Percentiles rank a stretch among this genome's conserved stretches.
phyloP scores from a whole-genome alignment of 2,113 vertebrate species.

The Thunnus maccoyii region DNA sequence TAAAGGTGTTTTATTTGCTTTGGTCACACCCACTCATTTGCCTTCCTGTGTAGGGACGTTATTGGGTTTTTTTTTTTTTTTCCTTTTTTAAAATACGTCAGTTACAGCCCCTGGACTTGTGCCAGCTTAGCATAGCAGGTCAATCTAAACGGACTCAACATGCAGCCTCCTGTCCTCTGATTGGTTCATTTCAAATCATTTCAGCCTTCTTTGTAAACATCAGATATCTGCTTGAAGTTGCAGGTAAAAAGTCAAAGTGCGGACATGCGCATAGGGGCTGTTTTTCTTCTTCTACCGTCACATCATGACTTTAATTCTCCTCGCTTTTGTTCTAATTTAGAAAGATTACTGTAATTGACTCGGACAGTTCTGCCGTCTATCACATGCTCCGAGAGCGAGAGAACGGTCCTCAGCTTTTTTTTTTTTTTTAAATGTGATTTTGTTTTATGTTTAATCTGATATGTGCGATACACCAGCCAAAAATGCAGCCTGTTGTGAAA shows the following conservation, averaged over 20 bases:
- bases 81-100: conserved; percentile 24
- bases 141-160: conserved; percentile 10
- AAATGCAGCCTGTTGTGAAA: conserved; percentile 18
- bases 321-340: conserved; percentile 2
- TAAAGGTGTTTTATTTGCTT: conserved; percentile 77
- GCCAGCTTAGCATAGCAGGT: conserved; percentile 19
- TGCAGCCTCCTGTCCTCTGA: conserved; percentile 19
- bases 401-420: neutral
- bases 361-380: neutral
- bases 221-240: conserved; percentile 8
- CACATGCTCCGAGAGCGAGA: conserved; percentile 15
- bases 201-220: conserved; percentile 11
- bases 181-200: conserved; percentile 68
- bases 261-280: neutral
- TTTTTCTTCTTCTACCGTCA: conserved; percentile 41
- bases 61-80: conserved; percentile 31
- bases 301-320: conserved; percentile 31
- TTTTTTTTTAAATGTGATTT: neutral
- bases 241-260: conserved; percentile 18
- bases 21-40: conserved; percentile 45
- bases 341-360: conserved; percentile 22
- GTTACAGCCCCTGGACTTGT: conserved; percentile 28
- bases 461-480: neutral
- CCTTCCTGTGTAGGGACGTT: conserved; percentile 44
- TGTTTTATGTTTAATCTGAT: conserved; percentile 15